A percentile compares a stretch with the other conserved stretches of the same genome.
Evolutionary conservation across 2,797 vertebrate genomes (phyloP).

Genomic region (Scleropages formosus): DNA sequence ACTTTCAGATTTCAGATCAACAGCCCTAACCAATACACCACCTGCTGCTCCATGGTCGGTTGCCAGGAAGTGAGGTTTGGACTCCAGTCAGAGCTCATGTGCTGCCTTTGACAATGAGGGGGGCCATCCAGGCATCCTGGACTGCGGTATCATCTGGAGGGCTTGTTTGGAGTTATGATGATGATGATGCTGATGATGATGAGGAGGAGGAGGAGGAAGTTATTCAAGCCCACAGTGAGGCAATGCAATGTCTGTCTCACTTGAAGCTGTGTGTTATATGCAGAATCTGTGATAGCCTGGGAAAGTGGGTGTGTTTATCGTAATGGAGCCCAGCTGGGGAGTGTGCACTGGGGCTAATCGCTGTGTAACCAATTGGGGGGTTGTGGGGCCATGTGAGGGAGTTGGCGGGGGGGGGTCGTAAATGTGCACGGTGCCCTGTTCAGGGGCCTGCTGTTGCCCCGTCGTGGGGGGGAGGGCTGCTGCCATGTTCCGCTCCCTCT

Average conservation of each 20-base stretch:
- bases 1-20: not conserved
- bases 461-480: slow-evolving; percentile 40
- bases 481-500: slow-evolving; percentile 48
- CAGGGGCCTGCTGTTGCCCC: slow-evolving; percentile 18
- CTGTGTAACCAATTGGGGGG: slow-evolving; percentile 53
- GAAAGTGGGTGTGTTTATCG: slow-evolving; percentile 54
- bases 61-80: not conserved
- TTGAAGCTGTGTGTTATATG: slow-evolving; percentile 49
- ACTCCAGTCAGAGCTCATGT: not conserved
- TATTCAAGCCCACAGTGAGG: slow-evolving; percentile 40
- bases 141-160: slow-evolving; percentile 60
- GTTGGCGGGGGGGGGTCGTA: slow-evolving; percentile 25
- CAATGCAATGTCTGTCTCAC: slow-evolving; percentile 51
- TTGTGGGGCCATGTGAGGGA: slow-evolving; percentile 1
- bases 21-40: too few relatives aligned
- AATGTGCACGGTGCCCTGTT: slow-evolving; percentile 26
- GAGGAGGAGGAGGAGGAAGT: slow-evolving; percentile 53
- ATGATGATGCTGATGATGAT: too few relatives aligned
- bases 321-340: slow-evolving; percentile 65
- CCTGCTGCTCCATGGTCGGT: not conserved
- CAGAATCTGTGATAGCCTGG: slow-evolving; percentile 43
- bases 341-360: slow-evolving; percentile 58
- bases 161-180: slow-evolving; percentile 27
- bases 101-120: slow-evolving; percentile 5
- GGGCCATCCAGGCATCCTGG: slow-evolving; percentile 29